Evolutionary conservation across 2,797 vertebrate species (phyloP).

Genomic region (Austrolebias charrua): DNA sequence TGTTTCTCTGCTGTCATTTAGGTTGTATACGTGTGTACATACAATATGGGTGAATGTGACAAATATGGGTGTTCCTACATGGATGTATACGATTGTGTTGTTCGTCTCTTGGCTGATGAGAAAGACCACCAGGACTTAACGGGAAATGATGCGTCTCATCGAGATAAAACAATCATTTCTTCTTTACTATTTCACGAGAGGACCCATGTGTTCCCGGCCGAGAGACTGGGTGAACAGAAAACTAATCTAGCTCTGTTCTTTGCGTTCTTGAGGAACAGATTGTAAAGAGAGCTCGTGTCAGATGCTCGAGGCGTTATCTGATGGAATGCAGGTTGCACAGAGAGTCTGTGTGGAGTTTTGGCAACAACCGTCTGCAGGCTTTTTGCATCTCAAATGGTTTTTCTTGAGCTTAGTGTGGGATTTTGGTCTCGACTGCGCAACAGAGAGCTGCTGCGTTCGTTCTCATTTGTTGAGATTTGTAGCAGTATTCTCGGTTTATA

Average conservation of each 20-base stretch:
- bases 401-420: constrained; percentile 52
- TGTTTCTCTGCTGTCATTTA: constrained; percentile 2
- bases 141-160: constrained; percentile 24
- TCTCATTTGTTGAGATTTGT: constrained; percentile 21
- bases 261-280: constrained; percentile 48
- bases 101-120: constrained; percentile 59
- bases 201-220: constrained; percentile 52
- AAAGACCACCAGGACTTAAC: constrained; percentile 50
- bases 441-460: constrained; percentile 43
- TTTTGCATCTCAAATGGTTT: constrained; percentile 56
- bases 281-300: constrained; percentile 19
- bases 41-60: constrained; percentile 7
- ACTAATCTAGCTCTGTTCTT: constrained; percentile 44
- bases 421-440: constrained; percentile 58
- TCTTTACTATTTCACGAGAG: constrained; percentile 42
- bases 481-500: constrained; percentile 25
- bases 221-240: constrained; percentile 62
- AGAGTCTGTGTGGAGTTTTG: constrained; percentile 35
- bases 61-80: constrained; percentile 14
- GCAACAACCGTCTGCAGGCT: constrained; percentile 48
- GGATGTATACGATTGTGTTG: constrained; percentile 16
- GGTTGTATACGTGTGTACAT: constrained; percentile 4
- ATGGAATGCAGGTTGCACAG: constrained; percentile 45
- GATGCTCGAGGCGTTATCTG: constrained; percentile 38
- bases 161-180: constrained; percentile 36